Evolutionary conservation across 64 coral and sea anemone genomes (phyloP).

Genomic region (Cladopsammia gracilis): DNA sequence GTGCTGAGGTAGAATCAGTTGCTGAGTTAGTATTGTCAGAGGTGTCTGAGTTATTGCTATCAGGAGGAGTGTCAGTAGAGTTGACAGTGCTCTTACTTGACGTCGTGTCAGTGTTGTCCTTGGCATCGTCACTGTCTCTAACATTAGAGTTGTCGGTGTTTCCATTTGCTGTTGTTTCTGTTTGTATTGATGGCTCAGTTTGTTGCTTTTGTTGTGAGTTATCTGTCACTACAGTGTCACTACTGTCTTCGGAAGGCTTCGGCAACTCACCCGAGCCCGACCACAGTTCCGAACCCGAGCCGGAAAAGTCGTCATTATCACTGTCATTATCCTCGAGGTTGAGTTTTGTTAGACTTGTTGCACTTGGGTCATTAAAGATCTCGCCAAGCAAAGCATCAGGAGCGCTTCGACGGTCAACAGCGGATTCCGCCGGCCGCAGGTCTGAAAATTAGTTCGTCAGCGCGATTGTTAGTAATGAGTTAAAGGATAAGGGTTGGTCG

Average conservation of each 20-base stretch:
- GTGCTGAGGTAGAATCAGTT: conserved; percentile 45
- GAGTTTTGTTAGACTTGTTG: conserved; percentile 91
- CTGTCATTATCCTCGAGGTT: conserved; percentile 80
- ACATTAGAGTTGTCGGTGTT: background rate
- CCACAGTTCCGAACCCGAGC: conserved; percentile 88
- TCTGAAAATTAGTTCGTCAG: conserved; percentile 82
- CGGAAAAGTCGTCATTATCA: conserved; percentile 56
- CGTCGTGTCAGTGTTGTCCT: background rate
- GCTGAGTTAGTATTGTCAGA: conserved; percentile 21
- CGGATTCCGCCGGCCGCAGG: conserved; percentile 55
- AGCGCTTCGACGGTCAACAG: conserved; percentile 89
- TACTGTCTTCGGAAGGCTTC: conserved; percentile 58
- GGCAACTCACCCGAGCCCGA: conserved; percentile 77
- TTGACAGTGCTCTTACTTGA: background rate
- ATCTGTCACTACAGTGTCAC: background rate
- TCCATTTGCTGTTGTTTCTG: conserved; percentile 14
- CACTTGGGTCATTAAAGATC: conserved; percentile 96
- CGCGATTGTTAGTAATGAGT: background rate
- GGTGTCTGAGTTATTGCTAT: background rate
- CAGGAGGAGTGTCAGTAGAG: background rate
- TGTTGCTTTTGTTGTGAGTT: conserved; percentile 6
- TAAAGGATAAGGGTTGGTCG: background rate
- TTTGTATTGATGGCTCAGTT: conserved; percentile 27
- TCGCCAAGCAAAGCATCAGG: conserved; percentile 90
- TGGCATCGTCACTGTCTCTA: background rate